Percentiles rank a stretch among this genome's conserved stretches.
Conservation (phyloP, 2,888 invertebrate species). For the Lithophane socia region DNA sequence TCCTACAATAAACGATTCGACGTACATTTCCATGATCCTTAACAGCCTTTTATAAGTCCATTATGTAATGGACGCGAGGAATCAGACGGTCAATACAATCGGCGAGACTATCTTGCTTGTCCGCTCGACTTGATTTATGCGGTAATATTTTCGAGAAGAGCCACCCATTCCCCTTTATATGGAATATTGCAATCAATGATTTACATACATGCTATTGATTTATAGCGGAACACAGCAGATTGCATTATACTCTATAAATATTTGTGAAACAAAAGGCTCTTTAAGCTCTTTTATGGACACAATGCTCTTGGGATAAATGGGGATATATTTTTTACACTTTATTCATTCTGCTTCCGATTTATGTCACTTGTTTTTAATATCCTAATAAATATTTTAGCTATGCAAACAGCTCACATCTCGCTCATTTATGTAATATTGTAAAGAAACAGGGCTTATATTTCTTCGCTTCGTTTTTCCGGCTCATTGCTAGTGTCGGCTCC, state of each 20-base stretch:
- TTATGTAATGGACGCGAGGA: constrained; percentile 79
- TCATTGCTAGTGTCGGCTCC: constrained; percentile 39
- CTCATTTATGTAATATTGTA: background rate
- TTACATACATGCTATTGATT: constrained; percentile 70
- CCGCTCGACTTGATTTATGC: constrained; percentile 79
- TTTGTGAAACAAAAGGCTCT: constrained; percentile 47
- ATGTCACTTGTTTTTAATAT: background rate
- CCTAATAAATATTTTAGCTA: background rate
- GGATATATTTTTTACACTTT: constrained; percentile 5
- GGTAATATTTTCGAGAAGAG: constrained; percentile 77
- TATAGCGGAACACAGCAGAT: constrained; percentile 46
- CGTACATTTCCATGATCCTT: constrained; percentile 79
- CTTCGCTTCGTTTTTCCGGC: constrained; percentile 31
- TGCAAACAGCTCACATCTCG: background rate
- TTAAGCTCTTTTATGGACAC: constrained; percentile 35
- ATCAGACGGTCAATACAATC: constrained; percentile 77
- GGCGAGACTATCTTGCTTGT: constrained; percentile 74
- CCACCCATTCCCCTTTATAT: constrained; percentile 72
- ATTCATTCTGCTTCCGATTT: background rate
- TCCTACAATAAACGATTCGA: constrained; percentile 72
- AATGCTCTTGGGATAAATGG: constrained; percentile 31
- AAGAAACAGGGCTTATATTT: constrained; percentile 5
- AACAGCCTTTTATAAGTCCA: constrained; percentile 81
- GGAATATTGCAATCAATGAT: constrained; percentile 77
- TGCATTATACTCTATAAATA: constrained; percentile 47